Evolutionary conservation across 1,140 invertebrate species (phyloP).

Genomic region (Drosophila mojavensis): DNA sequence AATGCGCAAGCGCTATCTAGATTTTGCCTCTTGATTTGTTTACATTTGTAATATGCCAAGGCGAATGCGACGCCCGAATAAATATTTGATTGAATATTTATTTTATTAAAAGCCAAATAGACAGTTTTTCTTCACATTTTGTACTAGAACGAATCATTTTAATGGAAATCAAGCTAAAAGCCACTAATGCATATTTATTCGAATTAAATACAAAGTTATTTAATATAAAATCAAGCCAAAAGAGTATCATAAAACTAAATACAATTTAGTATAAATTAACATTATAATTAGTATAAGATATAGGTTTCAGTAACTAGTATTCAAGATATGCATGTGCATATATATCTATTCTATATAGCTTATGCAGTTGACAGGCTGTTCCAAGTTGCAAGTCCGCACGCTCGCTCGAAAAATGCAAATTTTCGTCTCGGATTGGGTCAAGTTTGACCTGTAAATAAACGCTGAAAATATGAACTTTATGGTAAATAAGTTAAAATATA

Average conservation of each 20-base stretch:
- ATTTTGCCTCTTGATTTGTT: slow-evolving; percentile 58
- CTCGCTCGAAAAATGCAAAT: slow-evolving; percentile 23
- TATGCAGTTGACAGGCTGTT: not conserved
- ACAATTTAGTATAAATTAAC: no score
- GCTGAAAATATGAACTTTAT: slow-evolving; percentile 3
- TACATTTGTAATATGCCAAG: slow-evolving; percentile 46
- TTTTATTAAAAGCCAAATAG: slow-evolving; percentile 11
- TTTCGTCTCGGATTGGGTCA: slow-evolving; percentile 17
- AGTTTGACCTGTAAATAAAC: slow-evolving; percentile 28
- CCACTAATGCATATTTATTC: not conserved
- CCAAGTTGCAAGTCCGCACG: no score
- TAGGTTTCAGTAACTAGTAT: no score
- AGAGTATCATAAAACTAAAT: not conserved
- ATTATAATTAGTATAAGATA: no score
- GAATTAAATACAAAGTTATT: not conserved
- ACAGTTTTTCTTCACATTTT: no score
- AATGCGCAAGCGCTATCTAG: slow-evolving; percentile 36
- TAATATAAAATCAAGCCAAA: not conserved
- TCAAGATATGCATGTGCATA: not conserved
- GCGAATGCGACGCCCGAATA: slow-evolving; percentile 43
- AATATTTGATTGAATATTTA: slow-evolving; percentile 54
- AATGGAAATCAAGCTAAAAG: not conserved
- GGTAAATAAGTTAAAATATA: slow-evolving; percentile 7
- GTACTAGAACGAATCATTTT: no score
- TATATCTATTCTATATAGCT: not conserved